phyloP scores from a whole-genome alignment of 2,888 invertebrate genomes.

The Melitaea athalia region DNA sequence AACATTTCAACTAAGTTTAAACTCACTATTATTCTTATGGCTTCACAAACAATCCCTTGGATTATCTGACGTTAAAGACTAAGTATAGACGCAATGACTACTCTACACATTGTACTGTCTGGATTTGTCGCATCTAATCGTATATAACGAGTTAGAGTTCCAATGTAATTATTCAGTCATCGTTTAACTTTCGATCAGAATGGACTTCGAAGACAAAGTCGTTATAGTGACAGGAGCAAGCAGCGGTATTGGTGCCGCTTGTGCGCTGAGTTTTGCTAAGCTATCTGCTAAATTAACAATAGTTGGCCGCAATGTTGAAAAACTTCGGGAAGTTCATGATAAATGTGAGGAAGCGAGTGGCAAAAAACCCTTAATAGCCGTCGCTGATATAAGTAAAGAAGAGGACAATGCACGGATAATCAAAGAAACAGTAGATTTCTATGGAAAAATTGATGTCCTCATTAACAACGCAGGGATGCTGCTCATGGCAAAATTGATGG shows the following conservation, averaged over 20 bases:
- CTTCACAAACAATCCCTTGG: no score
- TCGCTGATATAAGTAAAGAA: slow-evolving; percentile 61
- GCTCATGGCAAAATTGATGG: slow-evolving; percentile 46
- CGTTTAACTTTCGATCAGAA: slow-evolving; percentile 48
- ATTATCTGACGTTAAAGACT: no score
- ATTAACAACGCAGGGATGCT: slow-evolving; percentile 68
- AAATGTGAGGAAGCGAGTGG: slow-evolving; percentile 55
- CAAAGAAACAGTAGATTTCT: slow-evolving; percentile 53
- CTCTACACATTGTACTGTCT: slow-evolving; percentile 29
- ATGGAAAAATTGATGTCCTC: slow-evolving; percentile 59
- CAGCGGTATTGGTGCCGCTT: slow-evolving; percentile 68
- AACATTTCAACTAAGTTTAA: no score
- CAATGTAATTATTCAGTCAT: slow-evolving; percentile 39
- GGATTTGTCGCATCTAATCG: slow-evolving; percentile 11
- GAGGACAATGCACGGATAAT: slow-evolving; percentile 57
- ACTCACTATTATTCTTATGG: no score
- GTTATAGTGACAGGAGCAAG: slow-evolving; percentile 70
- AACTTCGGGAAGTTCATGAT: slow-evolving; percentile 54
- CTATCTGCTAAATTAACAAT: slow-evolving; percentile 56
- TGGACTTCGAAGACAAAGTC: slow-evolving; percentile 67
- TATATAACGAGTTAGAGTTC: slow-evolving; percentile 21
- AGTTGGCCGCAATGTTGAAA: slow-evolving; percentile 61
- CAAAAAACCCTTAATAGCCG: slow-evolving; percentile 54
- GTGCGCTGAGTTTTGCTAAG: slow-evolving; percentile 61
- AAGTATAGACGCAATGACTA: not conserved